These are phyloP conservation scores for Perithous albicinctus DNA, from an alignment of 2,888 invertebrate genomes.

Conservation along the genomic window DNA sequence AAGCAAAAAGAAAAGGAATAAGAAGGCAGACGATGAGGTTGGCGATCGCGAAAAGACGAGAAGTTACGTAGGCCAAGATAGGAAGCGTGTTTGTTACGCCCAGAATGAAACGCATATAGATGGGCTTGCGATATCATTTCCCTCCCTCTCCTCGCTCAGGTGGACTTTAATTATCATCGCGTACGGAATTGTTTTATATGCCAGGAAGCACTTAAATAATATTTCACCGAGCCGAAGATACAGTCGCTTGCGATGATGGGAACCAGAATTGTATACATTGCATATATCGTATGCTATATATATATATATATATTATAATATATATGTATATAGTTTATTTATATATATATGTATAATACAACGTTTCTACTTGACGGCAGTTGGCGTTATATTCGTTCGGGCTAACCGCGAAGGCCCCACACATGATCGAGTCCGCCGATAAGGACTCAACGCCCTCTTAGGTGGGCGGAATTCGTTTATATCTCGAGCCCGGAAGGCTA, in stretches of 20 bases:
- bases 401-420: slow-evolving; percentile 47
- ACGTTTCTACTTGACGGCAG: slow-evolving; percentile 39
- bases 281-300: slow-evolving; percentile 22
- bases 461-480: slow-evolving; percentile 81
- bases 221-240: slow-evolving; percentile 79
- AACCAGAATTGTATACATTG: slow-evolving; percentile 43
- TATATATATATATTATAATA: too few relatives aligned
- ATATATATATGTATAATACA: too few relatives aligned
- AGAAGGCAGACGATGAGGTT: slow-evolving; percentile 5
- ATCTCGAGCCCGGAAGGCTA: slow-evolving; percentile 69
- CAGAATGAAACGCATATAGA: slow-evolving; percentile 57
- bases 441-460: slow-evolving; percentile 69
- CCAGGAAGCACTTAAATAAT: slow-evolving; percentile 85
- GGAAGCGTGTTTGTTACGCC: slow-evolving; percentile 52
- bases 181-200: slow-evolving; percentile 81
- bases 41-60: slow-evolving; percentile 47
- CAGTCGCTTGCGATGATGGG: slow-evolving; percentile 54
- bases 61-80: slow-evolving; percentile 16
- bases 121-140: slow-evolving; percentile 59
- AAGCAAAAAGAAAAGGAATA: not conserved
- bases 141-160: slow-evolving; percentile 64
- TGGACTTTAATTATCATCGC: slow-evolving; percentile 83
- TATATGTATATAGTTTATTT: too few relatives aligned
- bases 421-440: slow-evolving; percentile 69
- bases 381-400: slow-evolving; percentile 50